Evolutionary conservation across 2,113 vertebrate genomes (phyloP), one percentile per base, ranked within the genome.

Genomic region (Odontophorus gujanensis): DNA sequence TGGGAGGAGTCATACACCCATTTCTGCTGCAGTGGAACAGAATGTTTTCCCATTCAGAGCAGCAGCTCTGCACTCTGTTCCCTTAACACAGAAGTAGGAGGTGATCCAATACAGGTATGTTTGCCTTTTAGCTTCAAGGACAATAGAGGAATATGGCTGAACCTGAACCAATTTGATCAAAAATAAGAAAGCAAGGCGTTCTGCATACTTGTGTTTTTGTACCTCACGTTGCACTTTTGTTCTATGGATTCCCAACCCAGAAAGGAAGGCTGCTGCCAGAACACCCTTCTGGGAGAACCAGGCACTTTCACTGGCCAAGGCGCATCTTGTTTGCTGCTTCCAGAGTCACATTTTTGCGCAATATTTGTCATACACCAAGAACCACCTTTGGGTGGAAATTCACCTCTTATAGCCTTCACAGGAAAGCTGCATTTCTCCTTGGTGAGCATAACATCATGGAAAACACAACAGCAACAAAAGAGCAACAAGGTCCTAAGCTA

Each of bases 1-100:
- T 25, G 24, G 43, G 19, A 65, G 25, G 24, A 26, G 17, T 7
- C 10, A 0, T 0, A 7, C 1, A 1, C 26, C n/a, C 6, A 2
- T 24, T 19, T 71, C 30, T 34, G 9, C 58, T 36, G 32, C 53
- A 1, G 0, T 4, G n/a, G 50, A 48, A 8, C 28, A 72, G 43
- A 28, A 28, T 2, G 24, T 14, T 10, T n/a, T 18, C 57, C 32
- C n/a, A n/a, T 7, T 18, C 0, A 0, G 21, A 34, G 7, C 50
- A 65, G 50, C 89, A 71, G 50, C 48, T 50, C 24, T 53, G 50
- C 28, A 4, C 48, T 51, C 34, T 13, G 11, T 24, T 58, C n/a
- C 50, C n/a, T 59, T 19, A 22, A 16, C 71, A 65, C 7, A 36
- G 65, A 26, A 48, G 66, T 3, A 51, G n/a, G 16, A 22, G 45